Evolutionary conservation across 2,797 vertebrate species (phyloP), one percentile per base, ranked within the genome.

Genomic region (Setipinna tenuifilis): DNA sequence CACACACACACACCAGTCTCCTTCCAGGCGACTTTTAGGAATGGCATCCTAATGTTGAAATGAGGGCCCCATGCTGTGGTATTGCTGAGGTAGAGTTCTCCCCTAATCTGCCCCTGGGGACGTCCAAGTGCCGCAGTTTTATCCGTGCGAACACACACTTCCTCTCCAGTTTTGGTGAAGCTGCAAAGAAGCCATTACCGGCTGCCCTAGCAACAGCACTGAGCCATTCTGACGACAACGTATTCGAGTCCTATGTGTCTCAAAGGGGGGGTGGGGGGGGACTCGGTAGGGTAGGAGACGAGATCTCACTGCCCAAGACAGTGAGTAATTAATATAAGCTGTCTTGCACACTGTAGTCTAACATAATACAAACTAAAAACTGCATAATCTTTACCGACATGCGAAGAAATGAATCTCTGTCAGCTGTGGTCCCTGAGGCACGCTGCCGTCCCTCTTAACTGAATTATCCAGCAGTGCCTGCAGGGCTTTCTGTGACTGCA

Each of bases 251-350:
- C 71, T 78, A 9, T 44, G 7, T 6, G 71, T 44, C 71, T 78
- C 71, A 10, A 35, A 17, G 71, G 71, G 35, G 5, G 50, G 50
- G 14, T 54, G 3, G 7, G 50, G 50, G 50, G 50, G 50, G 50
- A 54, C 2, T 54, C 2, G 14, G 50, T 54, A 54, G 2, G 62
- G 68, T 84, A 83, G 71, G 82, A 78, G 71, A 83, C 44, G 44
- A 82, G 61, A 65, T 85, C 86, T 84, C 48, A 81, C 71, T 35
- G 85, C 61, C 85, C 86, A 62, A 87, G 84, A 85, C 86, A 83
- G 87, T 85, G 85, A 19, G 62, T 86, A 89, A 89, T 88, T 84
- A 87, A 86, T 86, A 86, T 90, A 85, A 86, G 86, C 82, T 82
- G 71, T 78, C 71, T 78, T 9, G 81, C 82, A 84, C 31, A 80